Evolutionary conservation across 92 coral and sea anemone species (phyloP).

Genomic region (Scolanthus callimorphus): DNA sequence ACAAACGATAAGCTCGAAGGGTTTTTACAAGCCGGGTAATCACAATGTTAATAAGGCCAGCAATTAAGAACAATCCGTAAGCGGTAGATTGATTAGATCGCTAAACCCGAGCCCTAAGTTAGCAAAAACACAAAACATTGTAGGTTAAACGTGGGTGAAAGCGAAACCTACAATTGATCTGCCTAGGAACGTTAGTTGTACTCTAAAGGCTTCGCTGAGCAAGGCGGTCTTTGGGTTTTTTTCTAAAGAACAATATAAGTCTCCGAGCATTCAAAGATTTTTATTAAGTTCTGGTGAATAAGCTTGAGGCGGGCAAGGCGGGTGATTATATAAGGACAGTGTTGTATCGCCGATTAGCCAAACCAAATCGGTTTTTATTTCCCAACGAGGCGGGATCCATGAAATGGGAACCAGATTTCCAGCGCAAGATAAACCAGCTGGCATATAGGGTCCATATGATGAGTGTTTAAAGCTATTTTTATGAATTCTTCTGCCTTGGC

Average conservation of each 20-base stretch:
- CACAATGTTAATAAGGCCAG: constrained; percentile 89
- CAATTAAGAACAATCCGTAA: constrained; percentile 96
- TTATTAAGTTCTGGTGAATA: background rate
- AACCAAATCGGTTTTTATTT: background rate
- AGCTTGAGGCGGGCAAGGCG: constrained; percentile 3
- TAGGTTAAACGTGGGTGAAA: constrained; percentile 60
- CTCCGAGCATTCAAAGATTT: constrained; percentile 2
- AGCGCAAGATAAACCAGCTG: too few relatives aligned
- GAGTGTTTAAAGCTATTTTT: background rate
- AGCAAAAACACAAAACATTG: constrained; percentile 25
- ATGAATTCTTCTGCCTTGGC: background rate
- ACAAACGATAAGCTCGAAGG: constrained; percentile 82
- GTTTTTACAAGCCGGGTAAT: constrained; percentile 70
- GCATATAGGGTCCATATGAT: background rate
- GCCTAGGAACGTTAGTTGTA: background rate
- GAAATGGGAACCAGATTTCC: background rate
- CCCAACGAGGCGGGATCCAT: background rate
- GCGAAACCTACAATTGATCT: background rate
- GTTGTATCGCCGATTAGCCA: background rate
- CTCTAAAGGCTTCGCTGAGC: constrained; percentile 4
- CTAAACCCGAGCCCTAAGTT: constrained; percentile 11
- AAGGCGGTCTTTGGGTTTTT: constrained; percentile 8
- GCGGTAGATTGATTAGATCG: constrained; percentile 44
- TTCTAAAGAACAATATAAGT: constrained; percentile 14
- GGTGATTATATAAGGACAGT: background rate